Conservation (phyloP, 2,113 vertebrate genomes). For the Ictalurus punctatus region DNA sequence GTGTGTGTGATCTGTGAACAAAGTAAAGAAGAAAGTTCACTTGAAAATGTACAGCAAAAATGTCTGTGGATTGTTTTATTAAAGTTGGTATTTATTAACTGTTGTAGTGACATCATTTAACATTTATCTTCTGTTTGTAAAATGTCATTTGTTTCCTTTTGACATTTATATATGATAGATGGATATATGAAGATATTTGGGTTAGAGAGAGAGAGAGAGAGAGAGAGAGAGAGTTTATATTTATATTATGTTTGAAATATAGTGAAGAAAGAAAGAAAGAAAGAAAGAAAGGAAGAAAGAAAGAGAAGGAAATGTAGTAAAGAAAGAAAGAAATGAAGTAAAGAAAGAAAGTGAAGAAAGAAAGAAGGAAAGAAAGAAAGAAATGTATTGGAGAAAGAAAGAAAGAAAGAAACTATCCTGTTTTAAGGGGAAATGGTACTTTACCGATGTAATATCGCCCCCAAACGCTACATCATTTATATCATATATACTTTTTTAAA, state of each 20-base stretch:
- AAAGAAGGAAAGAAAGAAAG: background rate
- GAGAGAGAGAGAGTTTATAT: too few species aligned
- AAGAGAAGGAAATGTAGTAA: background rate
- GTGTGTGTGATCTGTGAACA: background rate
- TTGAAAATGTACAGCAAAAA: background rate
- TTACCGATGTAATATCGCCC: background rate
- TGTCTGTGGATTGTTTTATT: background rate
- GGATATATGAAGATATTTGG: too few species aligned
- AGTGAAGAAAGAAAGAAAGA: background rate
- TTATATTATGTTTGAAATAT: too few species aligned
- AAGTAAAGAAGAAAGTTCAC: background rate
- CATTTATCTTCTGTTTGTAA: background rate
- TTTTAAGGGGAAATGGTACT: background rate
- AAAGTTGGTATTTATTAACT: background rate
- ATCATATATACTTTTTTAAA: background rate
- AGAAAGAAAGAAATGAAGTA: too few species aligned
- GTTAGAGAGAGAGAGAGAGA: too few species aligned
- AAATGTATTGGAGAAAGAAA: background rate
- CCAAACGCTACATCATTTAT: background rate
- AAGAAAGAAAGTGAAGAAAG: too few species aligned
- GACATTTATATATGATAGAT: too few species aligned
- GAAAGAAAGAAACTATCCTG: background rate
- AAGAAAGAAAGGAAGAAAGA: background rate
- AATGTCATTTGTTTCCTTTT: too few species aligned
- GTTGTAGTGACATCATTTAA: background rate